Evolutionary conservation across 30 jellyfish, hydroid and myxozoan species (phyloP).

Genomic region (Sanderia malayensis): DNA sequence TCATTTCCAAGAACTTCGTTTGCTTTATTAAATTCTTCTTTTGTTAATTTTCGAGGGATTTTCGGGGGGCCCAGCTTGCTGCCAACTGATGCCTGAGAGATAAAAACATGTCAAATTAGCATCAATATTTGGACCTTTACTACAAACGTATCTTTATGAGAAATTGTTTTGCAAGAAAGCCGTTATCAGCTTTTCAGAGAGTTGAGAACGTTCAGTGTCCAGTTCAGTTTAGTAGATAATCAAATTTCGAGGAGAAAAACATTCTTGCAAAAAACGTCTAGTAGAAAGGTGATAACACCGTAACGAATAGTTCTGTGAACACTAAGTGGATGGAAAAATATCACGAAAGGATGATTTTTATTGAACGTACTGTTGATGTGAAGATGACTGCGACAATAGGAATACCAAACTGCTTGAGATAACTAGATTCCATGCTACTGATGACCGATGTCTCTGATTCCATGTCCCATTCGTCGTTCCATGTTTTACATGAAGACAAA

Average conservation of each 20-base stretch:
- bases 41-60: slow-evolving; percentile 41
- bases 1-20: slow-evolving; percentile 1
- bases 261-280: too few relatives aligned
- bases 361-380: not conserved
- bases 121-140: not conserved
- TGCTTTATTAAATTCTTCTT: slow-evolving; percentile 31
- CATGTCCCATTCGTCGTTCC: slow-evolving; percentile 6
- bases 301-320: too few relatives aligned
- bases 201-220: too few relatives aligned
- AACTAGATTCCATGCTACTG: slow-evolving; percentile 18
- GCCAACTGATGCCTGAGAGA: slow-evolving; percentile 43
- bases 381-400: slow-evolving; percentile 30
- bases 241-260: too few relatives aligned
- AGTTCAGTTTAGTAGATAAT: too few relatives aligned
- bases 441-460: slow-evolving; percentile 15
- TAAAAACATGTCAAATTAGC: not conserved
- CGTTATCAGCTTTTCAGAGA: too few relatives aligned
- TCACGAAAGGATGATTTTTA: too few relatives aligned
- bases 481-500: not conserved
- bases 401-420: slow-evolving; percentile 31
- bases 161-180: not conserved
- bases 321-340: too few relatives aligned
- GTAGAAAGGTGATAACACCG: too few relatives aligned
- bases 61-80: slow-evolving; percentile 46
- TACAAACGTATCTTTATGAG: too few relatives aligned